Evolutionary conservation across 2,113 vertebrate genomes (phyloP).

Genomic region (Murina feae): DNA sequence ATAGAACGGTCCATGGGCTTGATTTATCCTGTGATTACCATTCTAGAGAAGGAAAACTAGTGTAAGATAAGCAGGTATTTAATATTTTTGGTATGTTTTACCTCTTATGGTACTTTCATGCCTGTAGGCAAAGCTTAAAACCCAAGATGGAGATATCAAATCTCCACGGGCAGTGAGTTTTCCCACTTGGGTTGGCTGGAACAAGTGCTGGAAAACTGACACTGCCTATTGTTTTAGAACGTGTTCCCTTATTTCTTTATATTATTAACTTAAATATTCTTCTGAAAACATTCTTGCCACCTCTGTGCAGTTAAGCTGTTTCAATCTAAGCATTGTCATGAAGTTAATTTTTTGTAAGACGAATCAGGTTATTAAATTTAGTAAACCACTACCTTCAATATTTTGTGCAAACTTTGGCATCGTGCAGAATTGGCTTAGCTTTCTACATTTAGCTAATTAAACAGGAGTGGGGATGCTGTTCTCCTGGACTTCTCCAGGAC

Average conservation of each 20-base stretch:
- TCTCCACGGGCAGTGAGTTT: background rate
- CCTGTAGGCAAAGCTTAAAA: background rate
- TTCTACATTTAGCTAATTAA: constrained; percentile 67
- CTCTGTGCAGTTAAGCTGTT: constrained; percentile 45
- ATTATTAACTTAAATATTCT: constrained; percentile 58
- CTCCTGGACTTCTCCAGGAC: constrained; percentile 49
- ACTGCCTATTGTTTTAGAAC: background rate
- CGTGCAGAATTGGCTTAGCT: constrained; percentile 47
- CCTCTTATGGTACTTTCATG: background rate
- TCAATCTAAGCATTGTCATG: constrained; percentile 67
- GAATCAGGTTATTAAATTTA: constrained; percentile 71
- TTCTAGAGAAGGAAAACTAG: background rate
- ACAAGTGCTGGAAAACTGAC: background rate
- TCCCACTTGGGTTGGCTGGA: background rate
- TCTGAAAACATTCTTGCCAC: background rate
- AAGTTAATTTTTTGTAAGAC: constrained; percentile 72
- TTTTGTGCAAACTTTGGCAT: constrained; percentile 59
- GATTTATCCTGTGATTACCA: background rate
- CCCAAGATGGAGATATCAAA: background rate
- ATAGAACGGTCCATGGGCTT: background rate
- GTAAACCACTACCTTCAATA: constrained; percentile 66
- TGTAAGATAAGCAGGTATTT: background rate
- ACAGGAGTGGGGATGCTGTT: constrained; percentile 33
- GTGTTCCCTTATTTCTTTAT: background rate
- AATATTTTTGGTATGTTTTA: background rate